A percentile compares a stretch with the other conserved stretches of the same genome.
These are phyloP conservation scores for Trachelus troglodyta DNA, from an alignment of 2,888 invertebrate genomes.

Conservation along the genomic window DNA sequence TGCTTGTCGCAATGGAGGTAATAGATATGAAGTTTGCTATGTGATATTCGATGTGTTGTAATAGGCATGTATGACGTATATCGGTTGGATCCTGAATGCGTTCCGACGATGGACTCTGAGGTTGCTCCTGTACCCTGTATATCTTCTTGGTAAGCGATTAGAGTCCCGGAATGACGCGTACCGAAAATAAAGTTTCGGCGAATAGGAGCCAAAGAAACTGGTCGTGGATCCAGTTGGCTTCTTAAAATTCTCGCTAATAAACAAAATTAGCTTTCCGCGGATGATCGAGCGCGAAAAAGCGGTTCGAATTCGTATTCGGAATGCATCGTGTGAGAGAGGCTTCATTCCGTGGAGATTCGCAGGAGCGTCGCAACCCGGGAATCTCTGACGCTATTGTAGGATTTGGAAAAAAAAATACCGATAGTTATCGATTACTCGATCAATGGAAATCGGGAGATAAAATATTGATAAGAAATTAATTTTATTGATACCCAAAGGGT, in stretches of 20 bases:
- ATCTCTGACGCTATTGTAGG: not conserved
- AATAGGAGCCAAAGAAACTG: constrained; percentile 38
- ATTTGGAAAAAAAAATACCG: not conserved
- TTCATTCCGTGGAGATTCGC: not conserved
- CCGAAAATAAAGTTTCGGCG: constrained; percentile 47
- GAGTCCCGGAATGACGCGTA: constrained; percentile 36
- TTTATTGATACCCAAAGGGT: not conserved
- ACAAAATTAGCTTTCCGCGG: constrained; percentile 49
- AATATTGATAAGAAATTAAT: not conserved
- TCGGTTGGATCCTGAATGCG: not conserved
- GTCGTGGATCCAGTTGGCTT: constrained; percentile 10
- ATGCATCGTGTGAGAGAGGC: not conserved
- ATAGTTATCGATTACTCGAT: not conserved
- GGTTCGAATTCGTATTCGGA: constrained; percentile 30
- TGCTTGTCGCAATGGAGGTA: not conserved
- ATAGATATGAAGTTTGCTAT: not conserved
- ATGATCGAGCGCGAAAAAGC: constrained; percentile 38
- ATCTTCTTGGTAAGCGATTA: constrained; percentile 47
- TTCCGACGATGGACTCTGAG: not conserved
- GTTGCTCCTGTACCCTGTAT: constrained; percentile 22
- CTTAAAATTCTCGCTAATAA: constrained; percentile 32
- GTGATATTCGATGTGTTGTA: not conserved
- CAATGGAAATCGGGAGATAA: not conserved
- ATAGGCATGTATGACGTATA: not conserved
- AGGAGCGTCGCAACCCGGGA: not conserved